Percentiles rank a stretch among this genome's conserved stretches.
These are phyloP conservation scores for Todiramphus chloris DNA, from an alignment of 2,113 vertebrate species.

Conservation along the genomic window DNA sequence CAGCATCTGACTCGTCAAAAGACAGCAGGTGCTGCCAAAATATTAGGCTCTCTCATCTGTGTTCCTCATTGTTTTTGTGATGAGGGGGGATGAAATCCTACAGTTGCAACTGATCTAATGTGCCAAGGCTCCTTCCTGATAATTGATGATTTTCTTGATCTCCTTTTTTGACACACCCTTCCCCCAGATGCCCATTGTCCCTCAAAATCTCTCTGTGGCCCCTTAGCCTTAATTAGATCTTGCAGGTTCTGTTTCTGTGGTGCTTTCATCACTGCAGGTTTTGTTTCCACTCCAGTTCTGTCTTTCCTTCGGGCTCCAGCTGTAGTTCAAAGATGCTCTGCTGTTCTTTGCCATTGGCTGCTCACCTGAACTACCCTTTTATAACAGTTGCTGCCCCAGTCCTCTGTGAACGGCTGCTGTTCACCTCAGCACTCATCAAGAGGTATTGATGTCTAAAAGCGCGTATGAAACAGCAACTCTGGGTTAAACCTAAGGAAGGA, in stretches of 20 bases:
- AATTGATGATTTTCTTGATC: constrained; percentile 11
- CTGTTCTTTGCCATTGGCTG: not conserved
- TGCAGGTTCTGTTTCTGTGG: not conserved
- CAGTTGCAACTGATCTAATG: not conserved
- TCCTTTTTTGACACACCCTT: not conserved
- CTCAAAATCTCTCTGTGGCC: not conserved
- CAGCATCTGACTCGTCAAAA: constrained; percentile 16
- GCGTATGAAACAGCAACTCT: not conserved
- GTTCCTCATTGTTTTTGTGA: constrained; percentile 14
- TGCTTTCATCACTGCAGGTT: not conserved
- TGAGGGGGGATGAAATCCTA: not conserved
- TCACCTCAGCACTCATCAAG: not conserved
- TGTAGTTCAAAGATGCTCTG: not conserved
- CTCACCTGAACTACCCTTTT: not conserved
- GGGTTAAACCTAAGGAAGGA: not conserved
- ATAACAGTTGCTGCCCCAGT: not conserved
- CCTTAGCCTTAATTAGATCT: constrained; percentile 3
- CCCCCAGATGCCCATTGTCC: not conserved
- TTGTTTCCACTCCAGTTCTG: not conserved
- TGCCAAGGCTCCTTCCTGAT: not conserved
- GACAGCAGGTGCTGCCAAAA: constrained; percentile 29
- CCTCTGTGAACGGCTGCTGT: not conserved
- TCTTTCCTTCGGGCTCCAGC: not conserved
- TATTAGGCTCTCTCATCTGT: not conserved
- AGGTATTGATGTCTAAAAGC: not conserved